Evolutionary conservation across 2,113 vertebrate species (phyloP), one percentile per base, ranked within the genome.

Genomic region (Triplophysa rosa): DNA sequence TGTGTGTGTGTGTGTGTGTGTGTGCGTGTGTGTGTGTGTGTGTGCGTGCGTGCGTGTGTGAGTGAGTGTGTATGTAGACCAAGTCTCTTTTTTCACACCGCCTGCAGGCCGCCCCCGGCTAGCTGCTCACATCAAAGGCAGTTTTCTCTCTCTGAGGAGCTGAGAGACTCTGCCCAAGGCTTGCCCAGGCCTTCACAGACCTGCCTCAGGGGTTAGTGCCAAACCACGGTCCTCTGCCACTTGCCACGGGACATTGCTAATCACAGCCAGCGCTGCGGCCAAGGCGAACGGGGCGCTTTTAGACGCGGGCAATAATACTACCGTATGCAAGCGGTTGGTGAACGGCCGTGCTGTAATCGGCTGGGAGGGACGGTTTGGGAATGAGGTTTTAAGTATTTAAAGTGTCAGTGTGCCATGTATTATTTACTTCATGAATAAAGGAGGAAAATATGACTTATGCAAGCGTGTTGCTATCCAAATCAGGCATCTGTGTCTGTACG

Each of bases 51-150:
- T 40, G 21, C 58, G 45, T 58, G 59, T 59, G 26, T 49, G 45
- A 24, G 21, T 64, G 65, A 1, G 77, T 63, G 63, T 74, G 74
- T 62, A 85, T 65, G 47, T 83, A 72, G 76, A 80, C 77, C 82
- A 74, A 88, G 82, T 82, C 73, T 83, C 65, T 56, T 80, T 45
- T 82, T 81, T 62, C 56, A 24, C 79, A 82, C 63, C 82, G 86
- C 89, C 89, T 58, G 81, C 78, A 87, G 89, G 87, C 81, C 80
- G 87, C 90, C 85, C 83, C 86, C 88, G 92, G 88, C 89, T 80
- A 79, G 88, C 88, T 85, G 89, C 86, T 89, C 85, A 91, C 92
- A 94, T 93, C 91, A 93, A 94, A 93, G 91, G 61, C 75, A 78
- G 85, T 52, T 71, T 81, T 68, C 80, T 82, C 84, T 91, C 91